These are phyloP conservation scores for Martes martes DNA, from an alignment of 2,113 vertebrate species.

Conservation along the genomic window DNA sequence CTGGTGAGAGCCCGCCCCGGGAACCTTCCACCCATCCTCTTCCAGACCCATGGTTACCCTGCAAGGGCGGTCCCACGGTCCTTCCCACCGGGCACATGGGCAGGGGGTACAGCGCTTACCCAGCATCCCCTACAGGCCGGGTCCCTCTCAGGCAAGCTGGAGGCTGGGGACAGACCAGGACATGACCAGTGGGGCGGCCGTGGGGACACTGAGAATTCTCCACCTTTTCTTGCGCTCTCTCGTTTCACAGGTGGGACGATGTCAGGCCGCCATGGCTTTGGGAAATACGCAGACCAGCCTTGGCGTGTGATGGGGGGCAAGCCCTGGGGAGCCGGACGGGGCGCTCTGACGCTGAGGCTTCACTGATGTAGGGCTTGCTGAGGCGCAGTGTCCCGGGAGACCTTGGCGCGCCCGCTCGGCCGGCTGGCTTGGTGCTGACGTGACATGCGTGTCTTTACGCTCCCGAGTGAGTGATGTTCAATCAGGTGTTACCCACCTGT, in stretches of 20 bases:
- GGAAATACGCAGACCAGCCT: neutral
- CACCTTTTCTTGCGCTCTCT: neutral
- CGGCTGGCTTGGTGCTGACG: neutral
- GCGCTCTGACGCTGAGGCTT: neutral
- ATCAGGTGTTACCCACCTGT: conserved; percentile 60
- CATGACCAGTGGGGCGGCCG: neutral
- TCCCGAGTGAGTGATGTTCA: neutral
- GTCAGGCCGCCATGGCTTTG: neutral
- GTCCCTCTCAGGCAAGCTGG: neutral
- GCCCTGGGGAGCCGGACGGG: neutral
- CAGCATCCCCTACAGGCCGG: accelerated
- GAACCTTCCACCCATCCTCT: neutral
- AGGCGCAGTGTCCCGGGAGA: neutral
- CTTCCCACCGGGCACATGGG: accelerated
- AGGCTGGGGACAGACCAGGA: neutral
- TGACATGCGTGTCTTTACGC: neutral
- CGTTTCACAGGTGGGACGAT: neutral
- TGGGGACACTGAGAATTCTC: neutral
- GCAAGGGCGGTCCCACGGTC: neutral
- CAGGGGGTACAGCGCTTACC: neutral
- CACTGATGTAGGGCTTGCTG: neutral
- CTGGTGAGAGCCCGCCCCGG: neutral
- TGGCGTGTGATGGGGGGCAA: neutral
- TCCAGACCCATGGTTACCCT: neutral
- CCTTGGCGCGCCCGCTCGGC: neutral